Percentiles rank a stretch among this genome's conserved stretches.
Conservation (phyloP, 2,888 invertebrate genomes). For the Nezara viridula region DNA sequence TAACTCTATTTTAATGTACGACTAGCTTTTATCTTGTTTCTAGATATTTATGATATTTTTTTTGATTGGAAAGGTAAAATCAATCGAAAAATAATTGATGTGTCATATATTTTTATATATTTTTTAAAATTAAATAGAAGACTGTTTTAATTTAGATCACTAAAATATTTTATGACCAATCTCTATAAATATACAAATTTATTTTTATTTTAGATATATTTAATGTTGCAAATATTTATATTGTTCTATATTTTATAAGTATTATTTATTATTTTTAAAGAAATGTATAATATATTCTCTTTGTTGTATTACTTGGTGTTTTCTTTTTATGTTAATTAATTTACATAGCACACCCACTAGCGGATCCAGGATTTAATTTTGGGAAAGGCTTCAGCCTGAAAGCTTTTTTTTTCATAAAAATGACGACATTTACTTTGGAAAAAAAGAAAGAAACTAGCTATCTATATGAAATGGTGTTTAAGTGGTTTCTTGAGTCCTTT, state of each 20-base stretch:
- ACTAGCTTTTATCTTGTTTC: constrained; percentile 20
- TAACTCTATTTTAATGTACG: neutral
- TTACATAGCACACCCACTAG: neutral
- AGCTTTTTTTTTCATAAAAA: too few species aligned
- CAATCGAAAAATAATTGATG: constrained; percentile 30
- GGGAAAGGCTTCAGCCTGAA: too few species aligned
- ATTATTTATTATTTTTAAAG: neutral
- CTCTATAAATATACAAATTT: neutral
- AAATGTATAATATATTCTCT: constrained; percentile 1
- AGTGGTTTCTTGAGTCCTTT: too few species aligned
- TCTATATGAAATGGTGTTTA: too few species aligned
- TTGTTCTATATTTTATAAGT: constrained; percentile 20
- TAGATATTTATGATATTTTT: constrained; percentile 6
- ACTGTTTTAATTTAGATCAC: constrained; percentile 24
- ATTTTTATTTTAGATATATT: neutral
- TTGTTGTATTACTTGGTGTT: neutral
- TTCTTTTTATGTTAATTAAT: neutral
- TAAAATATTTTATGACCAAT: neutral
- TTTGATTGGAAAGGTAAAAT: neutral
- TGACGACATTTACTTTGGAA: too few species aligned
- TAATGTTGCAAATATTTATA: neutral
- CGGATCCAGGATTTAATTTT: too few species aligned
- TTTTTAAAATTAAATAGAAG: constrained; percentile 36
- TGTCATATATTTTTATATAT: constrained; percentile 40
- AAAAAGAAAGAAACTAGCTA: too few species aligned